These are phyloP conservation scores for Graptemys geographica DNA, from an alignment of 2,797 vertebrate species.

Conservation along the genomic window DNA sequence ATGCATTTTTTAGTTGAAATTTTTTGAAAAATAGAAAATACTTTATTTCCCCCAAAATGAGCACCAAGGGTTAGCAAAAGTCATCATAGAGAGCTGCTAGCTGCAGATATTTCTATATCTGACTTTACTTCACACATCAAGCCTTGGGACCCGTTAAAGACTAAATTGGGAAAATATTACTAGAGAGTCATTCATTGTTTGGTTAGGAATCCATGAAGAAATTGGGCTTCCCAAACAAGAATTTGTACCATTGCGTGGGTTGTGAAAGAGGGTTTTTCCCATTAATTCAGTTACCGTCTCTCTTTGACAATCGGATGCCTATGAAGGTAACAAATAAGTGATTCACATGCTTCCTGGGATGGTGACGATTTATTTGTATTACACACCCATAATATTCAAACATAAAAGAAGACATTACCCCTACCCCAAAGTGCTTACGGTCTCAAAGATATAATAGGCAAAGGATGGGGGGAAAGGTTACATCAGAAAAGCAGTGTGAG, in stretches of 20 bases:
- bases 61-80: background rate
- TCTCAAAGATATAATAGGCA: background rate
- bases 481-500: background rate
- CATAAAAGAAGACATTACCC: background rate
- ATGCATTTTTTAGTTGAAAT: background rate
- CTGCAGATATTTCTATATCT: background rate
- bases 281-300: background rate
- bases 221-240: background rate
- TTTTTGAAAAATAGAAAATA: background rate
- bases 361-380: background rate
- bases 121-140: fast-evolving
- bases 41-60: background rate
- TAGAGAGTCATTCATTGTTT: background rate
- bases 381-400: fast-evolving
- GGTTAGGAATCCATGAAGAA: background rate
- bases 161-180: background rate
- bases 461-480: background rate
- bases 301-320: background rate
- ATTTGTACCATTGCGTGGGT: background rate
- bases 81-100: background rate
- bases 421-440: background rate
- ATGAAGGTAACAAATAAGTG: background rate
- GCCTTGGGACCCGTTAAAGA: background rate
- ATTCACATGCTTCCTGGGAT: fast-evolving
- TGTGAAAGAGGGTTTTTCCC: background rate